phyloP scores from a whole-genome alignment of 2,888 invertebrate genomes.

The Tetropium fuscum region DNA sequence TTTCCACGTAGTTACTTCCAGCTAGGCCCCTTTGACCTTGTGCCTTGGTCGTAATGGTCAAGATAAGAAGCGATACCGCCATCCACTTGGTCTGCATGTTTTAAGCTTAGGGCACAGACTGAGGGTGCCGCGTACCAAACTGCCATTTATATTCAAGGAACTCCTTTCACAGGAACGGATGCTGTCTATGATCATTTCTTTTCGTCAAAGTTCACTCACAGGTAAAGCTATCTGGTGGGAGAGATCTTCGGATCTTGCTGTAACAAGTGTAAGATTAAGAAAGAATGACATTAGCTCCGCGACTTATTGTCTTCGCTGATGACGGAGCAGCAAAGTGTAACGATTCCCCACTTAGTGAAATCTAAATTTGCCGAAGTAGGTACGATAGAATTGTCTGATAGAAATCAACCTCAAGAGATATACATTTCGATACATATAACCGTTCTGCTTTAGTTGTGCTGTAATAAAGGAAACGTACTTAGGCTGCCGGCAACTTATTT shows the following conservation, averaged over 20 bases:
- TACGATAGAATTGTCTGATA: too few species aligned
- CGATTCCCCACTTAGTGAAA: too few species aligned
- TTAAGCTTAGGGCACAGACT: constrained; percentile 20
- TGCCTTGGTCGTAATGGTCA: not conserved
- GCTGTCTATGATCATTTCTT: constrained; percentile 12
- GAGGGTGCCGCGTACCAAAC: constrained; percentile 16
- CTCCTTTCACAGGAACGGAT: constrained; percentile 20
- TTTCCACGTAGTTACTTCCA: constrained; percentile 57
- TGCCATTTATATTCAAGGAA: constrained; percentile 18
- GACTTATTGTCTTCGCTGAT: not conserved
- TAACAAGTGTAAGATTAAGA: constrained; percentile 3
- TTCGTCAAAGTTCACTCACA: not conserved
- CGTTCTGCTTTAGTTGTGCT: too few species aligned
- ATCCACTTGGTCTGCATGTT: constrained; percentile 14
- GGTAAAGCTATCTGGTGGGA: constrained; percentile 19
- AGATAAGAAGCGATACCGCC: constrained; percentile 1
- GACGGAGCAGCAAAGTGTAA: not conserved
- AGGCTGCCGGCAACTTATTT: too few species aligned
- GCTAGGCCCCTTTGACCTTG: constrained; percentile 46
- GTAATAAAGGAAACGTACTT: too few species aligned
- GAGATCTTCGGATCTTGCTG: constrained; percentile 7
- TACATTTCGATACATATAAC: too few species aligned
- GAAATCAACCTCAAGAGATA: too few species aligned
- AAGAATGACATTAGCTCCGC: not conserved
- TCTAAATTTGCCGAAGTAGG: too few species aligned